phyloP scores from a whole-genome alignment of 2,113 vertebrate genomes.

The Triplophysa rosa region DNA sequence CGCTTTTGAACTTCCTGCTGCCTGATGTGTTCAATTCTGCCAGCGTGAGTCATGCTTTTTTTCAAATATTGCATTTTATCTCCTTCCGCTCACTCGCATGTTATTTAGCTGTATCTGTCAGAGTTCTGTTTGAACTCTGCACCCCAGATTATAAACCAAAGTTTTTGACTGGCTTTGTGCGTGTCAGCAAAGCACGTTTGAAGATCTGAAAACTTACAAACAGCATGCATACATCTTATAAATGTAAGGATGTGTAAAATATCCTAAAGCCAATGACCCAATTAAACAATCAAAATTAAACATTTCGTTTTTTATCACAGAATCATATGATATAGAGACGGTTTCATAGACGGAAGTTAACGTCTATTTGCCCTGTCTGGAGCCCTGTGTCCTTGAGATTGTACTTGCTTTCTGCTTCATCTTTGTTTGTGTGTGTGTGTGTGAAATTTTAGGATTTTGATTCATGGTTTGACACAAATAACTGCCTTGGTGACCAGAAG shows the following conservation, averaged over 20 bases:
- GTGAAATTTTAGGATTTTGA: slow-evolving; percentile 82
- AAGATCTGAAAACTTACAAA: too few relatives aligned
- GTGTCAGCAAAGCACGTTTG: too few relatives aligned
- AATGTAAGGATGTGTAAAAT: too few relatives aligned
- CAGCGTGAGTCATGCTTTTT: slow-evolving; percentile 69
- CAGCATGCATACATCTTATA: too few relatives aligned
- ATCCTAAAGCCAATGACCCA: too few relatives aligned
- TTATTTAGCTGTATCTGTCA: not conserved
- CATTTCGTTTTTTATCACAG: too few relatives aligned
- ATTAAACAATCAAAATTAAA: too few relatives aligned
- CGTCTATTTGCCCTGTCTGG: too few relatives aligned
- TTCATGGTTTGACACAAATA: slow-evolving; percentile 92
- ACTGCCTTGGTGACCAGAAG: slow-evolving; percentile 89
- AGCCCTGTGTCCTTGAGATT: too few relatives aligned
- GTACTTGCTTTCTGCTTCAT: too few relatives aligned
- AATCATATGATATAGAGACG: too few relatives aligned
- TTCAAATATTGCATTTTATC: slow-evolving; percentile 24
- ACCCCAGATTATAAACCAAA: not conserved
- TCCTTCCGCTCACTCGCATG: not conserved
- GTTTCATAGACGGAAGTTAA: too few relatives aligned
- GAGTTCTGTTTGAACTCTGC: not conserved
- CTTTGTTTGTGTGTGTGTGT: not conserved
- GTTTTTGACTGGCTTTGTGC: not conserved
- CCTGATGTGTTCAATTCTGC: slow-evolving; percentile 91
- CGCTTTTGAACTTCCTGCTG: slow-evolving; percentile 87